Percentiles rank a stretch among this genome's conserved stretches.
Evolutionary conservation across 2,797 vertebrate genomes (phyloP).

Genomic region (Peromyscus melanophrys): DNA sequence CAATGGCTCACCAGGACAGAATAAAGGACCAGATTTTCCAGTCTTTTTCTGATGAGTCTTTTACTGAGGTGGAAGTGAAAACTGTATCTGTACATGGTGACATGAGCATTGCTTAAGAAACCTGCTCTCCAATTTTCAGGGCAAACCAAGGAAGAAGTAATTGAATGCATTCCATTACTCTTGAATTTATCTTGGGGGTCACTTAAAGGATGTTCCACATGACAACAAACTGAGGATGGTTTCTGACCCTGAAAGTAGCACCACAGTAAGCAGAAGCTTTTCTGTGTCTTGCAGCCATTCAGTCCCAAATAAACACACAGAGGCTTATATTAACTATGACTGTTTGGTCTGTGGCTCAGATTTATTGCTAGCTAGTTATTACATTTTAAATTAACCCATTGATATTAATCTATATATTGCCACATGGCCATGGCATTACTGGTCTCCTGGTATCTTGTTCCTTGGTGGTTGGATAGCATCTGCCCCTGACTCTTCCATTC

Average conservation of each 20-base stretch:
- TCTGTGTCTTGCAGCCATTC: no score
- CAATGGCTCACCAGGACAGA: no score
- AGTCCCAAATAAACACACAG: no score
- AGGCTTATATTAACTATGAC: no score
- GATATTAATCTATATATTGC: no score
- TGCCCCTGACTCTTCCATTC: no score
- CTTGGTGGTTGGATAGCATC: no score
- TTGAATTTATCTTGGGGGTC: not conserved
- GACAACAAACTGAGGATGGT: not conserved
- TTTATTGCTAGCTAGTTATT: no score
- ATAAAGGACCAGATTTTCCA: not conserved
- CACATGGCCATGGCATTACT: no score
- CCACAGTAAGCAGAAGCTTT: not conserved
- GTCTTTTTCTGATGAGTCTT: not conserved
- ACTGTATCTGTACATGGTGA: not conserved
- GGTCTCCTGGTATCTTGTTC: no score
- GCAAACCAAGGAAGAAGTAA: not conserved
- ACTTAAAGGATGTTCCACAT: not conserved
- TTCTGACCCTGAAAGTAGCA: not conserved
- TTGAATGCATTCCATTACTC: not conserved
- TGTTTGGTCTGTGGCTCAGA: no score
- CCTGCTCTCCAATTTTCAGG: not conserved
- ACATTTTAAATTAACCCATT: no score
- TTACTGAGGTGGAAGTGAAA: not conserved
- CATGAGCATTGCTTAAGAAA: not conserved